These are phyloP conservation scores for Drosophila falleni DNA, from an alignment of 2,888 invertebrate species.

Conservation along the genomic window DNA sequence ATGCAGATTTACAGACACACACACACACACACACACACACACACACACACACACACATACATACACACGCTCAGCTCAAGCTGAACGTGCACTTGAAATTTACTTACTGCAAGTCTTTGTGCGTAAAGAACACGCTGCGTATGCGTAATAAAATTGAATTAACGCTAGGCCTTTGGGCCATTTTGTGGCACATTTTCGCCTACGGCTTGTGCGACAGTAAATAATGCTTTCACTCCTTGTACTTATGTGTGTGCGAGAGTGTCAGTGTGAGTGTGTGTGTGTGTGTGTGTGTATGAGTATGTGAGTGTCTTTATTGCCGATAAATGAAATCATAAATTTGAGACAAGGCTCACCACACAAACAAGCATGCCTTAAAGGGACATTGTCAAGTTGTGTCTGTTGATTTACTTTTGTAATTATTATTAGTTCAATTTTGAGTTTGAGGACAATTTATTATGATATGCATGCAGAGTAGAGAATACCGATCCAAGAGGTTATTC, in stretches of 20 bases:
- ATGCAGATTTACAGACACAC: constrained; percentile 54
- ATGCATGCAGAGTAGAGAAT: constrained; percentile 16
- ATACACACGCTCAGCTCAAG: neutral
- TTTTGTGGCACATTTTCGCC: constrained; percentile 59
- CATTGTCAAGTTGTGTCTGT: constrained; percentile 38
- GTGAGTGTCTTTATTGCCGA: constrained; percentile 48
- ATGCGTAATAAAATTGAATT: constrained; percentile 75
- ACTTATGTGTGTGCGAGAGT: neutral
- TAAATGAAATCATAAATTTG: constrained; percentile 71
- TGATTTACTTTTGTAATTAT: constrained; percentile 61
- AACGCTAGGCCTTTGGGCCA: constrained; percentile 53
- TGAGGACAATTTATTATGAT: constrained; percentile 52
- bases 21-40: neutral
- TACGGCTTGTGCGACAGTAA: constrained; percentile 45
- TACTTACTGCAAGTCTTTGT: constrained; percentile 51
- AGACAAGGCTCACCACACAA: constrained; percentile 34
- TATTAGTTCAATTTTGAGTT: constrained; percentile 58
- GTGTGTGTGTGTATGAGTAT: neutral
- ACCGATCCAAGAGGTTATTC: constrained; percentile 19
- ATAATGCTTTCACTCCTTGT: constrained; percentile 43
- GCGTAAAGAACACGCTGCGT: constrained; percentile 54
- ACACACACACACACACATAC: neutral
- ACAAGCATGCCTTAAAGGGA: constrained; percentile 15
- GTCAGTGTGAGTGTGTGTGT: neutral
- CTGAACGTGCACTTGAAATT: constrained; percentile 32